Base-by-base conservation (phyloP, 1,140 invertebrate species). In the Drosophila eugracilis region DNA sequence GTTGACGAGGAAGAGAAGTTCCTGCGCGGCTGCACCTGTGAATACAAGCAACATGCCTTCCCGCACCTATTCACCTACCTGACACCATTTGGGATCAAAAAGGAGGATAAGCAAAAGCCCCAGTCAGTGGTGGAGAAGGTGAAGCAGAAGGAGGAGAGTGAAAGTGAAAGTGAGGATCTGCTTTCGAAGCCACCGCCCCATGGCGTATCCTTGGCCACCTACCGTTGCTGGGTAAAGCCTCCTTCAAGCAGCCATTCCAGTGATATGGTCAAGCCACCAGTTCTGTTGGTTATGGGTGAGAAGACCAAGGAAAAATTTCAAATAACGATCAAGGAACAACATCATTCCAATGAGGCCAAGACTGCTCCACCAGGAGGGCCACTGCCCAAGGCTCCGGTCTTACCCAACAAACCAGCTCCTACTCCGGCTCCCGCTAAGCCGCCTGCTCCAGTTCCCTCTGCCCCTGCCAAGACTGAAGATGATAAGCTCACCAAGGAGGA, bases 41-140 rank as follows among this genome's bases (percentile, higher is more conserved):
- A 74, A 1, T 7, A 57, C 14, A 85, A 69, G 24, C 55, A 47
- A 14, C 47, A 62, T 1, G 60, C 44, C 5, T 48, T 12, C 9
- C 79, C 79, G 0, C 75, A 78, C 34, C 55, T 79, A 0, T 83
- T 72, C 17, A 86, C 78, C 15, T 78, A 83, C 22, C 12, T 88
- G 21, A 50, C 42, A 4, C 75, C 78, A 1, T 81, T 86, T 21
- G 53, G 39, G 15, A 30, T 24, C 5, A 30, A 55, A 9, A 19
- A 54, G 4, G 41, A 5, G 4, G 21, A 0, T 0, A 2, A n/a
- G 26, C 9, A 28, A 2, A 3, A 28, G 2, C 24, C n/a, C 15
- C 7, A 39, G 15, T 3, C 15, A 9, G 17, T 17, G 0, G 14
- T 42, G 10, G 4, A 39, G 9, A 21, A 12, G 36, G 1, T 4